phyloP scores from a whole-genome alignment of 2,113 vertebrate genomes.

The Melanerpes aurifrons region DNA sequence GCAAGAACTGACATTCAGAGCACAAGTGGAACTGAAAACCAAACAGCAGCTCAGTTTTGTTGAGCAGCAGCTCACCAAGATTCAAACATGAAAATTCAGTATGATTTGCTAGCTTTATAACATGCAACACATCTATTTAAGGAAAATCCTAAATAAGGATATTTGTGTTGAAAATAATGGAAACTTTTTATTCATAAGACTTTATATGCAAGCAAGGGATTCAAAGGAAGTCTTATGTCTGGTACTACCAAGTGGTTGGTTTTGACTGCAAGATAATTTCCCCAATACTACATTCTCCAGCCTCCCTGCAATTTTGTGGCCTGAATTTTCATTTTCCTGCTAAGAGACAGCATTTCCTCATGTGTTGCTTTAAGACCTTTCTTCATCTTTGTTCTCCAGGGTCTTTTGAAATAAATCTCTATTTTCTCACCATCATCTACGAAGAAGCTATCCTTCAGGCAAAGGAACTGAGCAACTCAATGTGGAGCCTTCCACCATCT shows the following conservation, averaged over 20 bases:
- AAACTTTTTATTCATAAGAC: background rate
- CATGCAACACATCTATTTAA: background rate
- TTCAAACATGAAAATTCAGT: background rate
- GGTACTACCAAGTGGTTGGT: background rate
- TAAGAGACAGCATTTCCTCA: background rate
- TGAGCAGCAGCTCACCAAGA: background rate
- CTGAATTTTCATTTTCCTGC: background rate
- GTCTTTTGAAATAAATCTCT: background rate
- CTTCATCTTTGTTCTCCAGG: background rate
- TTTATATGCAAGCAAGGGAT: background rate
- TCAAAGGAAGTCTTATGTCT: background rate
- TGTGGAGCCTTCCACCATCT: background rate
- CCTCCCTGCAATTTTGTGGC: background rate
- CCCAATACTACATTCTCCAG: background rate
- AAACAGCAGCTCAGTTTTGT: background rate
- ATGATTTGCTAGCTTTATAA: background rate
- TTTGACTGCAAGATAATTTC: background rate
- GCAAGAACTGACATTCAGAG: background rate
- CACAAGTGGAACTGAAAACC: background rate
- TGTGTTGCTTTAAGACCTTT: background rate
- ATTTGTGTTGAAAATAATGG: background rate
- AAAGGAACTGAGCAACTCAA: background rate
- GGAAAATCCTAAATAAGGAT: background rate
- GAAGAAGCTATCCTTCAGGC: background rate
- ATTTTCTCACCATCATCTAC: background rate